Evolutionary conservation across 2,797 vertebrate species (phyloP), one percentile per base, ranked within the genome.

Genomic region (Oophaga sylvatica): DNA sequence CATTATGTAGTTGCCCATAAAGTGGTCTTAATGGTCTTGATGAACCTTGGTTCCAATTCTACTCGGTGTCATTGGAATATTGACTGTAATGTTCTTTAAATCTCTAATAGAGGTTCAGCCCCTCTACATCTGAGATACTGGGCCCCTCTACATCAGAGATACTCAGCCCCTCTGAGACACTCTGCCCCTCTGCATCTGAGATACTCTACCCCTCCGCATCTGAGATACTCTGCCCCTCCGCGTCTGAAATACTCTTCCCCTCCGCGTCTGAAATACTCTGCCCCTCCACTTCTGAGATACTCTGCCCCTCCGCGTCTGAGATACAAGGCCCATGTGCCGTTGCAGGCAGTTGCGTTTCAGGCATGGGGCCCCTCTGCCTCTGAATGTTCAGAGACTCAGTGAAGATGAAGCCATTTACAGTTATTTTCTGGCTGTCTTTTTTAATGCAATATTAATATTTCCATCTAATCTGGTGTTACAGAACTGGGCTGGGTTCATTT

Each of bases 391-490:
- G 13, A 29, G 15, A 16, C n/a, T 67, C 11, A 29, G n/a, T 68
- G 67, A 67, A 26, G 67, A 13, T 31, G 13, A 3, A 29, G 11
- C 12, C 4, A 53, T 26, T n/a, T 48, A 13, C 26, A 56, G 48
- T 26, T 15, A 56, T 81, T 80, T 67, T 81, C 62, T 67, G 45
- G 45, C 19, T 29, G 10, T 6, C 16, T 9, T 22, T 29, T 41
- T 19, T 13, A 48, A 22, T 22, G 10, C 29, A 19, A 68, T 53
- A 57, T 70, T 56, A 70, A 82, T 70, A 16, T 13, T 48, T 82
- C 29, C 81, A 12, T 17, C 81, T 82, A 57, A 82, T 70, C 81
- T 82, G 80, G 63, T 22, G 8, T 29, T 53, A 26, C 22, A 20
- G 12, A 22, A 22, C 41, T 63, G 65, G 65, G 29, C 20, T 45